Percentiles rank a stretch among this genome's conserved stretches.
Evolutionary conservation across 2,797 vertebrate genomes (phyloP).

Genomic region (Myotis planiceps): DNA sequence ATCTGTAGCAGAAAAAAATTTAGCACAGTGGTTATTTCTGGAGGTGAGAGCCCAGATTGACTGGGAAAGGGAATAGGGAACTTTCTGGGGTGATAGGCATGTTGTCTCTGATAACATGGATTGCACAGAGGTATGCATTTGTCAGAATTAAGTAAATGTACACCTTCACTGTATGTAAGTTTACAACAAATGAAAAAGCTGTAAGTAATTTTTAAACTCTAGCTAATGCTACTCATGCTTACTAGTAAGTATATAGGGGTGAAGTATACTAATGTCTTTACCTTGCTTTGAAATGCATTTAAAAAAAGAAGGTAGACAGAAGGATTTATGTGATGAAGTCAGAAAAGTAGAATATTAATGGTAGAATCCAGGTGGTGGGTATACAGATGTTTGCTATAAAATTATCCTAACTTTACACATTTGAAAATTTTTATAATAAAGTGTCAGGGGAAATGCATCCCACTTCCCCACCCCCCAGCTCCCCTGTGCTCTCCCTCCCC

Average conservation of each 20-base stretch:
- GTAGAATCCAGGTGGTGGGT: no score
- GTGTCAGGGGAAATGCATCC: not conserved
- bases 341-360: not conserved
- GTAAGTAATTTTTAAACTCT: not conserved
- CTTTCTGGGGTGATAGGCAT: not conserved
- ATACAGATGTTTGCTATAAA: not conserved
- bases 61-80: not conserved
- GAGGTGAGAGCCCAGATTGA: not conserved
- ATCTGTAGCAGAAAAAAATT: not conserved
- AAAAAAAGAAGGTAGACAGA: not conserved
- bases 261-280: not conserved
- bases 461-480: not conserved
- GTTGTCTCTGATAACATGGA: not conserved
- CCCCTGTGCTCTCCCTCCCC: no score
- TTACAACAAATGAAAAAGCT: not conserved
- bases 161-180: not conserved
- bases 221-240: not conserved
- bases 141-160: not conserved
- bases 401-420: not conserved
- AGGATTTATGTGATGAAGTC: not conserved
- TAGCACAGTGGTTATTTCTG: not conserved
- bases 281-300: not conserved
- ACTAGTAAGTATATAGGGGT: not conserved
- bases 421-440: not conserved
- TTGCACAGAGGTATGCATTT: not conserved